phyloP scores from a whole-genome alignment of 1,140 invertebrate genomes.

The Cherax quadricarinatus region DNA sequence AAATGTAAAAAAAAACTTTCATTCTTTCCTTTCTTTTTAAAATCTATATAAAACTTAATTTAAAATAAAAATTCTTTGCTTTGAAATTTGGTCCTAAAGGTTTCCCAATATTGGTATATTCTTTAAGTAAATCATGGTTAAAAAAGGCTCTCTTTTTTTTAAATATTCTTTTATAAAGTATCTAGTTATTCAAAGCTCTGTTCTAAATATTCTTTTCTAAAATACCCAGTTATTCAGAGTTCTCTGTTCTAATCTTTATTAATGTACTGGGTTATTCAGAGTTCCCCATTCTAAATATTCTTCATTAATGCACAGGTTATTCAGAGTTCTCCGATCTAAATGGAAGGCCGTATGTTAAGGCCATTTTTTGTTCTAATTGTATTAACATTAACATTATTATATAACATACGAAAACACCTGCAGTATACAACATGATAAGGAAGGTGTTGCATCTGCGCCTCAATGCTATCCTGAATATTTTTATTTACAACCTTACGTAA shows the following conservation, averaged over 20 bases:
- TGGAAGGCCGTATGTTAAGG: constrained; percentile 3
- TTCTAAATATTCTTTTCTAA: no score
- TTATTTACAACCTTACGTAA: constrained; percentile 12
- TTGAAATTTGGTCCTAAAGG: no score
- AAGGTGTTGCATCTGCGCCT: constrained; percentile 31
- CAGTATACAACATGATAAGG: constrained; percentile 16
- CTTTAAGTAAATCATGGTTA: no score
- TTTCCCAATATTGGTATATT: no score
- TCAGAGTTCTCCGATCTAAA: neutral
- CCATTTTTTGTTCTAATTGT: neutral
- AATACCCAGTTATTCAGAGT: no score
- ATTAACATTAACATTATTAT: constrained; percentile 6
- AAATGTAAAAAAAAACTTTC: no score
- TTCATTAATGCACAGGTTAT: neutral
- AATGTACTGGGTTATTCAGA: neutral
- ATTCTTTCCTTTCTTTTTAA: no score
- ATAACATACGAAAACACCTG: constrained; percentile 33
- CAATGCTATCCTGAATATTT: constrained; percentile 27
- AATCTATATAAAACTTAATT: no score
- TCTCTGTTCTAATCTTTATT: neutral
- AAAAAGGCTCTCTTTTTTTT: no score
- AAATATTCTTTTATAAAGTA: no score
- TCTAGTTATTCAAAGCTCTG: no score
- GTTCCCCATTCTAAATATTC: neutral
- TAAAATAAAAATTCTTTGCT: no score